phyloP scores from a whole-genome alignment of 2,113 vertebrate species.

The Cathartes aura region DNA sequence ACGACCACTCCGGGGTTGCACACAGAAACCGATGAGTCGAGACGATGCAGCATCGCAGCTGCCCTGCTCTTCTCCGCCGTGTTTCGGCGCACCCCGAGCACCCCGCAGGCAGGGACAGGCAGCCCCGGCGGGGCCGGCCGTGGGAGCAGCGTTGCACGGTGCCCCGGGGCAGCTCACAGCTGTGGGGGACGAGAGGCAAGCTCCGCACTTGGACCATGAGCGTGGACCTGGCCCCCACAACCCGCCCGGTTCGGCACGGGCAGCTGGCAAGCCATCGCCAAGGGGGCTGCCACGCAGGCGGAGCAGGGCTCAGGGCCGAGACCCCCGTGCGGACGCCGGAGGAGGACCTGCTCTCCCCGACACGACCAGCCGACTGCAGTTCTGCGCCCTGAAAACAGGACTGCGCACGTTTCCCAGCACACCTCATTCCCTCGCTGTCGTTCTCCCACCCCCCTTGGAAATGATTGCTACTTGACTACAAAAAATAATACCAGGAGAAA shows the following conservation, averaged over 20 bases:
- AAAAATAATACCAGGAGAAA: neutral
- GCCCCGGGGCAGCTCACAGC: neutral
- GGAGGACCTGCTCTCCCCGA: neutral
- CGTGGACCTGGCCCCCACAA: neutral
- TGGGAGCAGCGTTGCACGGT: neutral
- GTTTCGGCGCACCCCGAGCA: neutral
- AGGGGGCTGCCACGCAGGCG: accelerated
- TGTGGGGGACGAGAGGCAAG: accelerated
- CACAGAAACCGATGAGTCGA: accelerated
- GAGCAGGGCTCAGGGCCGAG: neutral
- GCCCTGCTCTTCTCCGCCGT: neutral
- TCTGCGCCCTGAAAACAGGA: neutral
- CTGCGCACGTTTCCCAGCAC: accelerated
- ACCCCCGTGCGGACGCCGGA: accelerated
- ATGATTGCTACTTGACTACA: neutral
- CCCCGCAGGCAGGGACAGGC: neutral
- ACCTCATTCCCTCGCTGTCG: neutral
- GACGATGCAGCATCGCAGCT: neutral
- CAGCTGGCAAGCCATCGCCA: accelerated
- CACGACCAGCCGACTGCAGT: accelerated
- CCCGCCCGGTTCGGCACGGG: neutral
- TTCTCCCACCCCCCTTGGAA: neutral
- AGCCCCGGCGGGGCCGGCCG: too few relatives aligned
- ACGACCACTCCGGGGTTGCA: accelerated
- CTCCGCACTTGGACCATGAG: accelerated